Conservation (phyloP, 23 tunicate species). For the Halocynthia roretzi region DNA sequence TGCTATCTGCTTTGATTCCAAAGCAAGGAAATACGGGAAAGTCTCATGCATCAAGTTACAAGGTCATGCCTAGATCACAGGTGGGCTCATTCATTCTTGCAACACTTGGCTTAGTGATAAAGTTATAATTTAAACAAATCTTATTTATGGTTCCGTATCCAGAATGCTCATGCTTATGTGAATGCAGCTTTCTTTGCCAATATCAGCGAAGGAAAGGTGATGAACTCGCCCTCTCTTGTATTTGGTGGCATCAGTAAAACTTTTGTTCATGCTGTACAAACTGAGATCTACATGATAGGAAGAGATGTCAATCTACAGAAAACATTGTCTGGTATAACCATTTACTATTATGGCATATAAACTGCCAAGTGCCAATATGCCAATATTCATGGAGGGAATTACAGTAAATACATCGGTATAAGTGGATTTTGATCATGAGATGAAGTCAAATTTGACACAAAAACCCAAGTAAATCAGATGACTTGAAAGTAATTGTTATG, state of each 20-base stretch:
- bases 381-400: background rate
- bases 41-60: slow-evolving; percentile 14
- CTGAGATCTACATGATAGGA: slow-evolving; percentile 56
- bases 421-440: no score
- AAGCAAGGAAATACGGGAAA: background rate
- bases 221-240: slow-evolving; percentile 11
- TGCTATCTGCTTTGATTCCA: background rate
- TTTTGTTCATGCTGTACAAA: slow-evolving; percentile 52
- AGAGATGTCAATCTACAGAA: slow-evolving; percentile 32
- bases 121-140: no score
- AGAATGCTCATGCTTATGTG: slow-evolving; percentile 89
- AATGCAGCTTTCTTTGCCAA: slow-evolving; percentile 56
- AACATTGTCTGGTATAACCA: slow-evolving; percentile 42
- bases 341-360: background rate
- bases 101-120: background rate
- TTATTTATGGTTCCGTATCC: background rate
- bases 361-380: background rate
- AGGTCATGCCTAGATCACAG: slow-evolving; percentile 68
- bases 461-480: no score
- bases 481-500: no score
- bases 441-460: no score
- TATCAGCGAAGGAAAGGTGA: slow-evolving; percentile 1
- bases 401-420: no score
- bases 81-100: background rate
- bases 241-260: slow-evolving; percentile 47